phyloP scores from a whole-genome alignment of 1,140 invertebrate genomes.

The Thalassaphorura encarpata region DNA sequence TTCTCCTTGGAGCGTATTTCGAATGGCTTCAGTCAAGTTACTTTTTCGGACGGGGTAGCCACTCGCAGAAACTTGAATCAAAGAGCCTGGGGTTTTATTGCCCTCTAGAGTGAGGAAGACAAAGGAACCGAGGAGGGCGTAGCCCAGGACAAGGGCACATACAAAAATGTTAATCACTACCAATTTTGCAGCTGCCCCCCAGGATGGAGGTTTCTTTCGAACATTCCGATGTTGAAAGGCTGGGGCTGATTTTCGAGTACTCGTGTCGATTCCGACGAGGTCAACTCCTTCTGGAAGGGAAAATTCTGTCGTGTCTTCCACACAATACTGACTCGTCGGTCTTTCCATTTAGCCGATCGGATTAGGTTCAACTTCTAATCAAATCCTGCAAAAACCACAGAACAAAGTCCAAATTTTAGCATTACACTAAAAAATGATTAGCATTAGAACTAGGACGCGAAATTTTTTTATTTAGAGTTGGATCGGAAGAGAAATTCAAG shows the following conservation, averaged over 20 bases:
- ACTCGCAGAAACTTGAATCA: constrained; percentile 41
- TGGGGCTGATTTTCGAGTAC: neutral
- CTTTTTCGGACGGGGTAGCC: constrained; percentile 35
- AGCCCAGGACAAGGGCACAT: constrained; percentile 72
- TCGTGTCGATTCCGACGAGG: constrained; percentile 26
- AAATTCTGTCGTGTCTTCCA: constrained; percentile 27
- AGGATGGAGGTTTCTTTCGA: neutral
- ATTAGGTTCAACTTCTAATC: too few species aligned
- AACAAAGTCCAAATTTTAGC: too few species aligned
- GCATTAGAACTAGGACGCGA: too few species aligned
- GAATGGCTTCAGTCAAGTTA: constrained; percentile 26
- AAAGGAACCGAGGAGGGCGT: constrained; percentile 83
- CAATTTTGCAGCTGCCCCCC: constrained; percentile 27
- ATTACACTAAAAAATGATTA: too few species aligned
- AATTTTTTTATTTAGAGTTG: too few species aligned
- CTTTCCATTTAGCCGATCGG: too few species aligned
- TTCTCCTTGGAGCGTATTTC: constrained; percentile 24
- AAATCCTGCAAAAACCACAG: too few species aligned
- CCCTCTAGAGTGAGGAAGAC: constrained; percentile 86
- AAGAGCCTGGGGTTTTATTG: constrained; percentile 48
- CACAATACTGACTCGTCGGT: constrained; percentile 31
- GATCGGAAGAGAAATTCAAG: too few species aligned
- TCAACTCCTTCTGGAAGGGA: constrained; percentile 32
- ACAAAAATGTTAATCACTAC: constrained; percentile 72
- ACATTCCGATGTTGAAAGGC: neutral